Base-by-base conservation (phyloP, 2,888 invertebrate species). In the Ptychoptera albimana region DNA sequence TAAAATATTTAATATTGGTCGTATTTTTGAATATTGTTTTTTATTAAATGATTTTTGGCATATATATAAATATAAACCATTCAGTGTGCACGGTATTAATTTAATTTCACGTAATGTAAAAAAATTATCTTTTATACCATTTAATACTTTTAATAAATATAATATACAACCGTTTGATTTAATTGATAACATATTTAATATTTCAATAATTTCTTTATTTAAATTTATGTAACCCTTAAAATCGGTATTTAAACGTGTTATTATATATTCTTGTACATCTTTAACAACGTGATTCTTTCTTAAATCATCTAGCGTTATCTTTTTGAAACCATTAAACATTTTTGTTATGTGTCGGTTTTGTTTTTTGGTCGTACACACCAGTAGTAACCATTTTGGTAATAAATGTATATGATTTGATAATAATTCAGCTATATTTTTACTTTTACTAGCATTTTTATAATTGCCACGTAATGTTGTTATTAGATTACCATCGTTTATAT, bases 231-330 rank as follows among this genome's bases (percentile, higher is more conserved):
- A 71, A 8, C 94, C 72, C 29, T 83, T 77, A 14, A 89, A 88
- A 57, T 94, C 93, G 9, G 84, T 81, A 59, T 94, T 93, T 34
- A 96, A 67, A 1, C 94, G 70, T 2, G 85, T 83, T 10, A 94
- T 73, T 47, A 96, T 94, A 58, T 94, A 96, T 56, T 93, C 82
- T 61, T 96, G 94, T 0, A 94, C 91, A 61, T 96, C 96, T 6
- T 91, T 78, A 0, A 94, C 86, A 6, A 96, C 93, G 63, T 86
- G 84, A 1, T 82, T 79, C 47, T 84, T 87, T 15, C 91, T 73
- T 48, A 94, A 63, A 67, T 96, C 94, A 57, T 96, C 96, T 53
- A 96, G 63, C 1, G 85, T 82, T 51, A 96, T 79, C 66, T 93
- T 94, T 15, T 93, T 75, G 64, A 93, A 94, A 6, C 93, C 79